Percentiles rank a stretch among this genome's conserved stretches.
phyloP scores from a whole-genome alignment of 2,797 vertebrate genomes.

The Parambassis ranga region DNA sequence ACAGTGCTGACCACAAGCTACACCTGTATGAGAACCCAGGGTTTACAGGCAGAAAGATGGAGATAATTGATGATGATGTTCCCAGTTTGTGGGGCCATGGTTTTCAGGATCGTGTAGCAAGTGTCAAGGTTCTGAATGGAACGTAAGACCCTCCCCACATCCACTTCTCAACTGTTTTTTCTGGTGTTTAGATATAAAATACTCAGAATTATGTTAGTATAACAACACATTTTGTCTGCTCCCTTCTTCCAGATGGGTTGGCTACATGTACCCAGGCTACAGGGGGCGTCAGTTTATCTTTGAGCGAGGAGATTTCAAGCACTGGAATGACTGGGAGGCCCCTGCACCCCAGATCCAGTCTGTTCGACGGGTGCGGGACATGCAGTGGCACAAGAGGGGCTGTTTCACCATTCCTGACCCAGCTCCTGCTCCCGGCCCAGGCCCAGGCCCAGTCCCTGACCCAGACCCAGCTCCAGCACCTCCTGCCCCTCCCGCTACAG shows the following conservation, averaged over 20 bases:
- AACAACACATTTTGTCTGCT: neutral
- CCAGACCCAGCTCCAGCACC: conserved; percentile 74
- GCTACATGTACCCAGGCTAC: conserved; percentile 92
- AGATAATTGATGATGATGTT: conserved; percentile 90
- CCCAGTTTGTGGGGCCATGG: conserved; percentile 93
- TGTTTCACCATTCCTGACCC: conserved; percentile 75
- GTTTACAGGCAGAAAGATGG: conserved; percentile 89
- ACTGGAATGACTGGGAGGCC: conserved; percentile 95
- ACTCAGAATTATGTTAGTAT: too few relatives aligned
- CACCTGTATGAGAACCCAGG: conserved; percentile 87
- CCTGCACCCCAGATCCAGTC: conserved; percentile 90
- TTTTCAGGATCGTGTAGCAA: conserved; percentile 91
- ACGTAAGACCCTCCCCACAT: conserved; percentile 80
- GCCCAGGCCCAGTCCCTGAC: conserved; percentile 9
- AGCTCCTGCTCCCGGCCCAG: conserved; percentile 43
- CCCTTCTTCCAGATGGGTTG: conserved; percentile 86
- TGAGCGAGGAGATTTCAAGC: conserved; percentile 89
- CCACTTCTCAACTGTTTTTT: neutral
- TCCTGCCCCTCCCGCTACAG: conserved; percentile 65
- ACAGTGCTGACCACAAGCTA: conserved; percentile 88
- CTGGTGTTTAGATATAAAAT: too few relatives aligned
- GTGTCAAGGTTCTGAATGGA: conserved; percentile 85
- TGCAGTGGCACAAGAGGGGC: conserved; percentile 93
- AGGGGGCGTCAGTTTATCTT: conserved; percentile 91
- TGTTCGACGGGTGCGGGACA: conserved; percentile 89